Evolutionary conservation across 2,888 invertebrate species (phyloP), one percentile per base, ranked within the genome.

Genomic region (Koerneria pararmatus): DNA sequence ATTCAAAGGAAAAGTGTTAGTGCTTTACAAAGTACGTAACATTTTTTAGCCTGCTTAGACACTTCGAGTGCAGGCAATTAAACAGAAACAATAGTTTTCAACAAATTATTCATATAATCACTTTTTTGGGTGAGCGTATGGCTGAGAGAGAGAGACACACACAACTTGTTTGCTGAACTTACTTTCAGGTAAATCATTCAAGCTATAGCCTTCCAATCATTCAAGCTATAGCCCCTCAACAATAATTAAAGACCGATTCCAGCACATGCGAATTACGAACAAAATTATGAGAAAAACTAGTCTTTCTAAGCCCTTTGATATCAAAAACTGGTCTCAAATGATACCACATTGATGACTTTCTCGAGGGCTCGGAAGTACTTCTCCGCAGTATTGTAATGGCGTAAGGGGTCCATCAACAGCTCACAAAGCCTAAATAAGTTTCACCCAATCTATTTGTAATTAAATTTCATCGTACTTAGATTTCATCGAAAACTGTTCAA

Each of bases 301-400:
- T 56, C 5, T 35, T 32, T 29, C 32, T 11, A 27, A 27, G 22
- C 24, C n/a, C n/a, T 5, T n/a, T 49, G 53, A 11, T 54, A 27
- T 34, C 31, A 27, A 32, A 54, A 5, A n/a, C n/a, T n/a, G n/a
- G n/a, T 19, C 41, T 41, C 41, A 11, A 35, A 0, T 1, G 3
- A 4, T 22, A 70, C 70, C 37, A 70, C 68, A 51, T 65, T 64
- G 54, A 70, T 62, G 54, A 53, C 66, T 85, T 95, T 95, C 84
- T 95, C 95, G 69, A 97, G 88, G 0, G 95, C 95, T 70, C 95
- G 87, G 90, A 97, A 91, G 84, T 91, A 95, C 84, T 95, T 97
- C 84, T 95, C 95, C 71, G 93, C 91, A 70, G 93, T 88, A 82
- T 91, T 92, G 85, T 97, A 97, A 83, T 95, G 93, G 84, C 92